Evolutionary conservation across 2,113 vertebrate species (phyloP).

Genomic region (Talpa occidentalis): DNA sequence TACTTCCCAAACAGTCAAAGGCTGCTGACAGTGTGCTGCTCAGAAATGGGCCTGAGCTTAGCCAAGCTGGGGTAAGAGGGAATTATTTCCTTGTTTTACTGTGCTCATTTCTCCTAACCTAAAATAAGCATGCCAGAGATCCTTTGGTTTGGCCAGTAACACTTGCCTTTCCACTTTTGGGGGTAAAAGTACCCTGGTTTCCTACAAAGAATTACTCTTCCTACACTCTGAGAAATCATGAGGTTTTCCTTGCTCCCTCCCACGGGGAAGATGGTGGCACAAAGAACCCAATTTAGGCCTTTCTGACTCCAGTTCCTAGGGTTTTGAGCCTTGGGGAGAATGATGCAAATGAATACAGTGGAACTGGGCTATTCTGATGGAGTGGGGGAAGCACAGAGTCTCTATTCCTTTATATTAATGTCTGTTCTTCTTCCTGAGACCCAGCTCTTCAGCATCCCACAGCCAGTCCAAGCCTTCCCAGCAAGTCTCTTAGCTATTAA

Average conservation of each 20-base stretch:
- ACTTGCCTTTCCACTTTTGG: background rate
- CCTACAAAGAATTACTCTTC: background rate
- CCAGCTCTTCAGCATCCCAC: background rate
- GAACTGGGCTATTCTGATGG: background rate
- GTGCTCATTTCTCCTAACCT: background rate
- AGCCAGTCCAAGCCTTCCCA: background rate
- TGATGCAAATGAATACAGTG: background rate
- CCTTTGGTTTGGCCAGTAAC: background rate
- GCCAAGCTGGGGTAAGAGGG: background rate
- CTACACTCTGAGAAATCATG: background rate
- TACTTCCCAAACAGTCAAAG: background rate
- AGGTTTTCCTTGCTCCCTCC: background rate
- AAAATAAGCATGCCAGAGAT: background rate
- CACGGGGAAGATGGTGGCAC: background rate
- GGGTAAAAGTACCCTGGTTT: background rate
- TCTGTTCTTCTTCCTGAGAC: background rate
- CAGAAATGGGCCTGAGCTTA: background rate
- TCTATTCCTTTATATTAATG: background rate
- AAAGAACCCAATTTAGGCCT: background rate
- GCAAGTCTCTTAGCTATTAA: background rate
- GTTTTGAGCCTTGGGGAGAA: background rate
- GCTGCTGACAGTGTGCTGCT: background rate
- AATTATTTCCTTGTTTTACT: background rate
- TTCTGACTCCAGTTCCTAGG: background rate
- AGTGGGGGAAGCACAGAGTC: background rate